Conservation (phyloP, 30 jellyfish, hydroid and myxozoan species). For the Turritopsis rubra region DNA sequence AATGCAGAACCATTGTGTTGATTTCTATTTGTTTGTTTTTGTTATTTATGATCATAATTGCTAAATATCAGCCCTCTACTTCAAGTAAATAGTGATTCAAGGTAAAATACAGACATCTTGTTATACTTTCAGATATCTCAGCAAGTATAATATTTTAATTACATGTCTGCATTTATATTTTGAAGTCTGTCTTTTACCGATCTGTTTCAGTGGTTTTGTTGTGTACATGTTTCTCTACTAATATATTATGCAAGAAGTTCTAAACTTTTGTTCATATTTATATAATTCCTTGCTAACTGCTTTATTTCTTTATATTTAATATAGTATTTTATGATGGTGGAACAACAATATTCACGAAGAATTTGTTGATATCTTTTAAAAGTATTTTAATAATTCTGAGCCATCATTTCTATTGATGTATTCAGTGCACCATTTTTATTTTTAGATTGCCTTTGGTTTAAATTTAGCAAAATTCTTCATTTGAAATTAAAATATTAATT, state of each 20-base stretch:
- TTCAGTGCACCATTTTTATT: neutral
- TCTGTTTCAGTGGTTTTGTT: neutral
- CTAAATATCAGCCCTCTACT: neutral
- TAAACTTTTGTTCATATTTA: neutral
- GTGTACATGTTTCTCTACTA: neutral
- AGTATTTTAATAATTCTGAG: neutral
- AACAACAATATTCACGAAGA: neutral
- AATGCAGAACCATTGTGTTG: neutral
- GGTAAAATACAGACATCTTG: neutral
- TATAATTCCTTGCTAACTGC: neutral
- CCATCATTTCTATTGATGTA: neutral
- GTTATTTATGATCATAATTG: neutral
- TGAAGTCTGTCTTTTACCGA: neutral
- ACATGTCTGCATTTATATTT: neutral
- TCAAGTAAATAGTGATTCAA: neutral
- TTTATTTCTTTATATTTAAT: neutral
- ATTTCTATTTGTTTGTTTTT: neutral
- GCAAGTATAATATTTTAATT: neutral
- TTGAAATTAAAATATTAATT: neutral
- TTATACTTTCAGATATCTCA: neutral
- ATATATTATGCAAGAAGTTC: neutral
- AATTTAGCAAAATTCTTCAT: neutral
- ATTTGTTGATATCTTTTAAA: neutral
- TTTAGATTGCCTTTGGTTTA: neutral
- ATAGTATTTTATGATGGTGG: neutral